phyloP scores from a whole-genome alignment of 2,113 vertebrate species.

The Zosterops lateralis region DNA sequence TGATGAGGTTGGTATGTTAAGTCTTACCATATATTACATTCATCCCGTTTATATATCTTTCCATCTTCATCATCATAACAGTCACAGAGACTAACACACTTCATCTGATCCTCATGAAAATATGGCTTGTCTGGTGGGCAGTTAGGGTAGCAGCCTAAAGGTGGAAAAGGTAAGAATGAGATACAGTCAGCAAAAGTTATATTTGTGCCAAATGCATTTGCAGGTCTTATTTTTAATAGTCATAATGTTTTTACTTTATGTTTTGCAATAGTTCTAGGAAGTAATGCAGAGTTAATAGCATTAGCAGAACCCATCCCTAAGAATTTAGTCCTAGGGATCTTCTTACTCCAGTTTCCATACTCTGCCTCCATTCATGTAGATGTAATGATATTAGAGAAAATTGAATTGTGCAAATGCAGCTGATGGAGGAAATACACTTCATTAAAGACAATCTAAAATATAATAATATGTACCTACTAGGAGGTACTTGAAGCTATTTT shows the following conservation, averaged over 20 bases:
- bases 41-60: conserved; percentile 68
- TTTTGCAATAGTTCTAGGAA: neutral
- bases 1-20: neutral
- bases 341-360: neutral
- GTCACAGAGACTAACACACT: conserved; percentile 80
- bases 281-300: neutral
- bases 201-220: neutral
- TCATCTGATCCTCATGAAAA: conserved; percentile 86
- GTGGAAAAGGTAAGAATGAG: neutral
- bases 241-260: neutral
- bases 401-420: neutral
- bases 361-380: neutral
- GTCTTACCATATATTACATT: conserved; percentile 83
- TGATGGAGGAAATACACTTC: neutral
- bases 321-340: neutral
- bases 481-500: neutral
- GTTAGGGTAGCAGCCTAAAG: conserved; percentile 87
- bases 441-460: neutral
- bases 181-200: neutral
- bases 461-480: neutral
- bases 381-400: neutral
- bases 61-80: conserved; percentile 71
- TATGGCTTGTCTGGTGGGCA: conserved; percentile 82
- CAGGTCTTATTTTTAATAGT: neutral
- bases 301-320: neutral